Evolutionary conservation across 1,140 invertebrate species (phyloP), one percentile per base, ranked within the genome.

Genomic region (Pseudoatta argentina): DNA sequence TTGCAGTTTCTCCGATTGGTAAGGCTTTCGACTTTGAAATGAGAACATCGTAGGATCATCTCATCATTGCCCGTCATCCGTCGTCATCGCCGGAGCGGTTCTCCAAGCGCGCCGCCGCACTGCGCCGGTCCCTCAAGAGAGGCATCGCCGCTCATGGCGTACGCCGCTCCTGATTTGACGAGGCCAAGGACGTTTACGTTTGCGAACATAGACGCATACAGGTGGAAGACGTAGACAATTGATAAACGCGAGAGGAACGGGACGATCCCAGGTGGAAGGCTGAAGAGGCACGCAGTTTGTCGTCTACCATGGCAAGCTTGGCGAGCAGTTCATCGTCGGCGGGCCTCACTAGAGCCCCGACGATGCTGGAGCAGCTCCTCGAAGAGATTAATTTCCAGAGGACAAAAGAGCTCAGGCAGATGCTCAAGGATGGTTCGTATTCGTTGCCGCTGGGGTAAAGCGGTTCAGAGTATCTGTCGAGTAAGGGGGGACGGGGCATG

Each of bases 381-480:
- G 98, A 98, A 92, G 98, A 98, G 94, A 98, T 98, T 85, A 98
- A 98, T 93, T 98, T 98, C 92, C 98, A 98, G 93, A 96, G 98
- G 72, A 98, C 97, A 6, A 98, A 98, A 94, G 98, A 98, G 95
- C 98, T 98, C 96, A 95, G 98, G 61, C 98, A 98, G 94, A 95
- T 98, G 89, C 95, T 98, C 85, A 98, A 98, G 95, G 98, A 98
- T 95, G 98, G 98, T 98, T 94, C 94, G 96, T 90, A 73, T 87
- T 48, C 30, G 21, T 69, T 8, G 34, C 1, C 3, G 12, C 34
- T 12, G 39, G 53, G 14, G 16, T 63, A 30, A 14, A 16, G 21
- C 48, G 12, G 34, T 12, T 61, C 18, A 44, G 39, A 7, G 8
- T 34, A 34, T 34, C 30, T 34, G 39, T 61, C 16, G 57, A 30